Conservation (phyloP, 2,888 invertebrate genomes). For the Sinelater perroti region DNA sequence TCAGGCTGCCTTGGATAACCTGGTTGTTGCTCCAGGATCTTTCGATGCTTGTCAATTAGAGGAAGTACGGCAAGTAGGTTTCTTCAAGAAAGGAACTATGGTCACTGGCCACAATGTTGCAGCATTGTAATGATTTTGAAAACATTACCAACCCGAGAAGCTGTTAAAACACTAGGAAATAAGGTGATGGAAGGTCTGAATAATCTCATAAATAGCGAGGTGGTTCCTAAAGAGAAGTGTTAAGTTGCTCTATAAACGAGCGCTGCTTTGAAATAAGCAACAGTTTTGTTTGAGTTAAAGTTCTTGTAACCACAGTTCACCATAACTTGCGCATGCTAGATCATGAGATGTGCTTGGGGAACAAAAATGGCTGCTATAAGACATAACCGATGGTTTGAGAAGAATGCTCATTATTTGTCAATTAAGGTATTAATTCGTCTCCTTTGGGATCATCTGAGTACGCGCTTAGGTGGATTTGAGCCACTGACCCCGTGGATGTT, state of each 20-base stretch:
- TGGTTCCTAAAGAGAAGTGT: conserved; percentile 68
- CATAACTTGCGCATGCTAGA: conserved; percentile 94
- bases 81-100: conserved; percentile 98
- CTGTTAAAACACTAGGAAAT: conserved; percentile 89
- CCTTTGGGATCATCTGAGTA: conserved; percentile 90
- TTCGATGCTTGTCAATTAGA: conserved; percentile 95
- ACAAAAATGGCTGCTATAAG: conserved; percentile 88
- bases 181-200: conserved; percentile 90
- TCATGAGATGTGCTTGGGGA: conserved; percentile 80
- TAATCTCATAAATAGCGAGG: conserved; percentile 70
- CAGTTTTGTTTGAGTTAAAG: conserved; percentile 84
- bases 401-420: conserved; percentile 95
- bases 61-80: conserved; percentile 96
- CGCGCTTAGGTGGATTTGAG: conserved; percentile 88
- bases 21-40: conserved; percentile 92
- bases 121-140: conserved; percentile 95
- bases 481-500: conserved; percentile 97
- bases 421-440: conserved; percentile 92
- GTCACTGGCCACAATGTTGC: conserved; percentile 94
- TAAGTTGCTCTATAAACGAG: conserved; percentile 69
- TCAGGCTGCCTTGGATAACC: conserved; percentile 92
- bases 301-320: conserved; percentile 92
- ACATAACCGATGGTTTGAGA: conserved; percentile 98
- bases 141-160: conserved; percentile 94
- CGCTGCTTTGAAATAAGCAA: conserved; percentile 90